phyloP scores from a whole-genome alignment of 2,113 vertebrate genomes.

The Hipposideros armiger region DNA sequence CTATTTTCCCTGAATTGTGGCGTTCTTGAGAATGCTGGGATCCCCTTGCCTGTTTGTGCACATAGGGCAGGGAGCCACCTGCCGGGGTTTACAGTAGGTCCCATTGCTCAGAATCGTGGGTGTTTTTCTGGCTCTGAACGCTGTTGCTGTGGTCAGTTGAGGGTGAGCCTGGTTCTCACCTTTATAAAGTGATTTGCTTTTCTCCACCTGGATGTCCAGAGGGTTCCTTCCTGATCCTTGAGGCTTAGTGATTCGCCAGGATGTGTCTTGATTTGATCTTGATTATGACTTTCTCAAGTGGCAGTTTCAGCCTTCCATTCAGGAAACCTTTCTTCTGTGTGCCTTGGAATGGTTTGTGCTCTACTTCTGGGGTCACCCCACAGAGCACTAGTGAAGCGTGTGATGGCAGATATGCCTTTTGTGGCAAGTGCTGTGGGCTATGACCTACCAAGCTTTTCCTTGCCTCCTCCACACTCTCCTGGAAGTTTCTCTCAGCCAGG shows the following conservation, averaged over 20 bases:
- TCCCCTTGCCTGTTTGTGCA: background rate
- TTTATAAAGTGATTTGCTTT: background rate
- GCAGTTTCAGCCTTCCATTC: background rate
- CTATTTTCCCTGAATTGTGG: background rate
- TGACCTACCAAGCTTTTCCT: background rate
- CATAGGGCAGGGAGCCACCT: accelerated
- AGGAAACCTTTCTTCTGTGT: background rate
- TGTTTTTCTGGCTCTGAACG: background rate
- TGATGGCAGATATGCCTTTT: background rate
- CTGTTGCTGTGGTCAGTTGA: background rate
- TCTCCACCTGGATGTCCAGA: background rate
- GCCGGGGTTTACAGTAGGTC: background rate
- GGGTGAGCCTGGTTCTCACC: background rate
- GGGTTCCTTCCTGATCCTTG: background rate
- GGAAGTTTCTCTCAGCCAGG: background rate
- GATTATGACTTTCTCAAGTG: background rate
- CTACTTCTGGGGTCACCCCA: background rate
- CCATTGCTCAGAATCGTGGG: background rate
- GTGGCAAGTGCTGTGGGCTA: background rate
- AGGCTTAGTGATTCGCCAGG: background rate
- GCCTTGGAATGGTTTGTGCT: background rate
- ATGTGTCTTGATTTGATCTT: constrained; percentile 21
- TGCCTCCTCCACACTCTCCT: background rate
- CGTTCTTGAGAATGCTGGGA: background rate
- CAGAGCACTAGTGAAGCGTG: background rate